Percentiles rank a stretch among this genome's conserved stretches.
Evolutionary conservation across 2,797 vertebrate genomes (phyloP).

Genomic region (Urosaurus nigricauda): DNA sequence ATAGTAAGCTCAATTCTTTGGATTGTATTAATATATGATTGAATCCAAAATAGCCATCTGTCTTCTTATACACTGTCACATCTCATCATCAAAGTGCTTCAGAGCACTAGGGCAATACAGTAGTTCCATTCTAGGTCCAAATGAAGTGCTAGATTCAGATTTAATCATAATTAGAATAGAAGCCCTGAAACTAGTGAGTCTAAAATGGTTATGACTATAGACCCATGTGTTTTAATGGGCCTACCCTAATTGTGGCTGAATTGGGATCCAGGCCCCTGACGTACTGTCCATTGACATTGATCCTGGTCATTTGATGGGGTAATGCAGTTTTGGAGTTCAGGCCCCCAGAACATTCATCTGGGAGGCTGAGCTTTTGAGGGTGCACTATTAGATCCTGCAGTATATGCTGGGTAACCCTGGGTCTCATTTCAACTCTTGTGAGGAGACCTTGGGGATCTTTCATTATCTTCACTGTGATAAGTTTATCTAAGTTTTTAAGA

Average conservation of each 20-base stretch:
- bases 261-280: neutral
- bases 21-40: no score
- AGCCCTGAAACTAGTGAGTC: neutral
- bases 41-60: no score
- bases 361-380: neutral
- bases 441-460: no score
- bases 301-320: neutral
- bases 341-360: neutral
- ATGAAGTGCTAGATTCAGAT: neutral
- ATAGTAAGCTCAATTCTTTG: neutral
- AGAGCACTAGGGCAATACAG: neutral
- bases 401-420: no score
- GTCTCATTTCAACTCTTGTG: no score
- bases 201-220: neutral
- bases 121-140: neutral
- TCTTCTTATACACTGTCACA: neutral
- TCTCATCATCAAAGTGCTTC: neutral
- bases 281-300: neutral
- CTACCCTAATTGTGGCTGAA: neutral
- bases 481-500: no score
- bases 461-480: no score
- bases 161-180: no score
- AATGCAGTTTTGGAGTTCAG: neutral
- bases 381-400: neutral
- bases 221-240: neutral